Evolutionary conservation across 2,797 vertebrate genomes (phyloP), one percentile per base, ranked within the genome.

Genomic region (Borostomias antarcticus): DNA sequence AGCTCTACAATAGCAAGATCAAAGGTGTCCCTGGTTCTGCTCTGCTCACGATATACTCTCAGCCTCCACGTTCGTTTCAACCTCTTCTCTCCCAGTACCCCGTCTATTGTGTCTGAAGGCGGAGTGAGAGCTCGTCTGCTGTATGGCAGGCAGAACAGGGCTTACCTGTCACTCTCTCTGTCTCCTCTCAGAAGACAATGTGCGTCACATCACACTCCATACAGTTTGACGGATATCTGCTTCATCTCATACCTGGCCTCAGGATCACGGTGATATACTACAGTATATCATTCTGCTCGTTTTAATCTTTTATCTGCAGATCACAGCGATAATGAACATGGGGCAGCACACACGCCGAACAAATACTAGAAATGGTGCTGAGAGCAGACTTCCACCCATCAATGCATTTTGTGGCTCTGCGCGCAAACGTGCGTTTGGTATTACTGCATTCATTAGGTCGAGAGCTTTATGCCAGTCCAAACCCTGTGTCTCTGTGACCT

Each of bases 141-240:
- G 52, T 56, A 56, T 30, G 28, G 32, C 21, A 30, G 45, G 57
- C 3, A 17, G 64, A 48, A 72, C 58, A 58, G n/a, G 63, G 45
- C n/a, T 45, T 45, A 10, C 35, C 62, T 66, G 62, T 66, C 64
- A 57, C 23, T 58, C 47, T 52, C 52, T 19, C 53, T 37, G 28
- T 25, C 2, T 6, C 35, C n/a, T 52, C 58, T 62, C 51, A 54
- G 52, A 28, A 62, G 61, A 35, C 10, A 29, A 29, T 23, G 3
- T 53, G 40, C 1, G 15, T 68, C 56, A 37, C 43, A 56, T 64
- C 43, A 50, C 19, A 29, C 32, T 29, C 29, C 25, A 32, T 33
- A 17, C 9, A 26, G 45, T 5, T 50, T 59, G 56, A 50, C 45
- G 23, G 43, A 25, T 25, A 51, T 68, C 47, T 28, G 57, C 21